Evolutionary conservation across 1,140 invertebrate genomes (phyloP).

Genomic region (Plutomurus gul): DNA sequence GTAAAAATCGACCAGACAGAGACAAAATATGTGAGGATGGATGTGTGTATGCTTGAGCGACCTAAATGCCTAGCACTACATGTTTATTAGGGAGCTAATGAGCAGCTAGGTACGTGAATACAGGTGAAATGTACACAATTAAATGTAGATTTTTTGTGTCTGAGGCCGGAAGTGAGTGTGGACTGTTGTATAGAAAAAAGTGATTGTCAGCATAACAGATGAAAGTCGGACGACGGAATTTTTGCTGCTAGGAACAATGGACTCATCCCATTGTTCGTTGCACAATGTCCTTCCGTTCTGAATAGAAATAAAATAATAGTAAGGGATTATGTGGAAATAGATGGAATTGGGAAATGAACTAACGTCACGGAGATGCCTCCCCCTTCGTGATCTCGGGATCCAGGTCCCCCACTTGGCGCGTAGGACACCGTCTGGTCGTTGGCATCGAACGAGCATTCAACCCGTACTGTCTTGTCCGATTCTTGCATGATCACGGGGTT

Average conservation of each 20-base stretch:
- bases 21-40: no score
- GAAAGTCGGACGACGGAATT: background rate
- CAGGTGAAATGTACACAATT: background rate
- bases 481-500: slow-evolving; percentile 64
- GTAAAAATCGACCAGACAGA: no score
- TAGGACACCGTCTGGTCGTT: slow-evolving; percentile 61
- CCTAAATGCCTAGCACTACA: no score
- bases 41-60: no score
- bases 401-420: slow-evolving; percentile 55
- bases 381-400: slow-evolving; percentile 55
- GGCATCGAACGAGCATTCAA: slow-evolving; percentile 62
- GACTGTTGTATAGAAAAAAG: background rate
- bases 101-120: background rate
- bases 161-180: background rate
- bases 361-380: slow-evolving; percentile 61
- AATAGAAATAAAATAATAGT: slow-evolving; percentile 1
- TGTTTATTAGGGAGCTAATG: slow-evolving; percentile 1
- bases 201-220: background rate
- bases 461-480: slow-evolving; percentile 61
- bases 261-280: slow-evolving; percentile 32
- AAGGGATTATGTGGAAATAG: background rate
- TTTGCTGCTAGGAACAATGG: background rate
- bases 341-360: slow-evolving; percentile 47
- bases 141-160: background rate
- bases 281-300: slow-evolving; percentile 44